Evolutionary conservation across 2,797 vertebrate genomes (phyloP).

Genomic region (Crenichthys baileyi): DNA sequence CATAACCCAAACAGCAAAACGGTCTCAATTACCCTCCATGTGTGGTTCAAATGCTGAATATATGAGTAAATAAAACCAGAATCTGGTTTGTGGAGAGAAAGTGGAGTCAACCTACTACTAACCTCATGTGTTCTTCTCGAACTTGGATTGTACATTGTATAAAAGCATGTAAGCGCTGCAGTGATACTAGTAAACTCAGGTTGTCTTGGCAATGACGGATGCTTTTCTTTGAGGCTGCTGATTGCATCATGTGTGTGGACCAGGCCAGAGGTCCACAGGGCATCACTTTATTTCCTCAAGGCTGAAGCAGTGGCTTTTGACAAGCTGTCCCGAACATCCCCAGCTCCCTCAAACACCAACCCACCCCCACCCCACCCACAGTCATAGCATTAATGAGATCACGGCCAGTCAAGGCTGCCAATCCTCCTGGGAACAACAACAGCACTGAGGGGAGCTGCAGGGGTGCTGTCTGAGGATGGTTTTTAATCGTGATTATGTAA

Average conservation of each 20-base stretch:
- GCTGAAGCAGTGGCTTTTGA: conserved; percentile 79
- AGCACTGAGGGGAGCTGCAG: conserved; percentile 1
- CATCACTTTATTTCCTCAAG: conserved; percentile 85
- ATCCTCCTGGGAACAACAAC: conserved; percentile 67
- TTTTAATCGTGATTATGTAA: conserved; percentile 48
- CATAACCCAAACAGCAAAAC: background rate
- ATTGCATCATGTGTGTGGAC: conserved; percentile 77
- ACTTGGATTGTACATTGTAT: background rate
- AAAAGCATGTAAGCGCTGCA: background rate
- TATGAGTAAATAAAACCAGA: background rate
- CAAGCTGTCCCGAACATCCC: conserved; percentile 69
- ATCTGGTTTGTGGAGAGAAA: background rate
- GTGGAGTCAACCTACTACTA: no score
- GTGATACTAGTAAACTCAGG: conserved; percentile 30
- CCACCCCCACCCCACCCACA: background rate
- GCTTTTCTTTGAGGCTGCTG: conserved; percentile 66
- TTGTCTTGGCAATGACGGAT: conserved; percentile 57
- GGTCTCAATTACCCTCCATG: background rate
- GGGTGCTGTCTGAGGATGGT: conserved; percentile 15
- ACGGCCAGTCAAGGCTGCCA: conserved; percentile 80
- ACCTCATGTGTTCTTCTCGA: background rate
- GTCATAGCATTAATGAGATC: conserved; percentile 60
- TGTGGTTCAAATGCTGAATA: background rate
- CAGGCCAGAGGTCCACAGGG: conserved; percentile 75
- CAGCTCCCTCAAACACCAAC: background rate